A percentile compares a stretch with the other conserved stretches of the same genome.
Evolutionary conservation across 2,888 invertebrate genomes (phyloP).

Genomic region (Malthinus flaveolus): DNA sequence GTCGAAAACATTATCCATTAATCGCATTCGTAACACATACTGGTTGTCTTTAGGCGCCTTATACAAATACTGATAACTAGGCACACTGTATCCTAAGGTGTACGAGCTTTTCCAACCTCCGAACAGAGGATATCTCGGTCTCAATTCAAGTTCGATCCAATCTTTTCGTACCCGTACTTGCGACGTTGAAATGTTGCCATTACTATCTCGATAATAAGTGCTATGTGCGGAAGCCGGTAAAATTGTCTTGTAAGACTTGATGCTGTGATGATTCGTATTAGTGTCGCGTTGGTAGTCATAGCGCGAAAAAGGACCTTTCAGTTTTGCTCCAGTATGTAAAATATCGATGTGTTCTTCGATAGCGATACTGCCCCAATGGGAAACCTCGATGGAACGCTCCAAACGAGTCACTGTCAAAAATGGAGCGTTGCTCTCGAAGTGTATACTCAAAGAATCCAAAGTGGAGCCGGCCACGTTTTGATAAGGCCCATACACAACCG

Average conservation of each 20-base stretch:
- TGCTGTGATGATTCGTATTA: slow-evolving; percentile 83
- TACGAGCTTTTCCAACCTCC: slow-evolving; percentile 99
- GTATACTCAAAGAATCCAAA: slow-evolving; percentile 70
- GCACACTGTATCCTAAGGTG: slow-evolving; percentile 89
- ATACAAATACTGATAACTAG: slow-evolving; percentile 94
- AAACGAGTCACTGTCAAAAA: slow-evolving; percentile 91
- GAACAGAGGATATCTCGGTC: slow-evolving; percentile 95
- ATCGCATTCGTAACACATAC: slow-evolving; percentile 86
- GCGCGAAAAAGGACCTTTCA: slow-evolving; percentile 95
- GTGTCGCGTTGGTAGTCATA: slow-evolving; percentile 96
- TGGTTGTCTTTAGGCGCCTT: slow-evolving; percentile 66
- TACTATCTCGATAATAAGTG: slow-evolving; percentile 97
- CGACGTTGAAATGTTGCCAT: slow-evolving; percentile 98
- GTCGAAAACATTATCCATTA: slow-evolving; percentile 96
- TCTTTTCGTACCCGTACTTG: slow-evolving; percentile 87
- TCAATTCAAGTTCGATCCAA: slow-evolving; percentile 92
- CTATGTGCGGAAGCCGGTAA: slow-evolving; percentile 88
- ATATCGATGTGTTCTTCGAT: slow-evolving; percentile 93
- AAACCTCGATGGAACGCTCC: slow-evolving; percentile 89
- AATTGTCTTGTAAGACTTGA: slow-evolving; percentile 88
- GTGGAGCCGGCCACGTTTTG: slow-evolving; percentile 68
- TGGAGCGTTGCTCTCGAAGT: slow-evolving; percentile 95
- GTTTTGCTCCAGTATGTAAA: slow-evolving; percentile 86
- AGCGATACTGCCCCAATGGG: slow-evolving; percentile 99
- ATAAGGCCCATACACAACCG: slow-evolving; percentile 89